Evolutionary conservation across 2,113 vertebrate species (phyloP).

Genomic region (Sebastes schlegelii): DNA sequence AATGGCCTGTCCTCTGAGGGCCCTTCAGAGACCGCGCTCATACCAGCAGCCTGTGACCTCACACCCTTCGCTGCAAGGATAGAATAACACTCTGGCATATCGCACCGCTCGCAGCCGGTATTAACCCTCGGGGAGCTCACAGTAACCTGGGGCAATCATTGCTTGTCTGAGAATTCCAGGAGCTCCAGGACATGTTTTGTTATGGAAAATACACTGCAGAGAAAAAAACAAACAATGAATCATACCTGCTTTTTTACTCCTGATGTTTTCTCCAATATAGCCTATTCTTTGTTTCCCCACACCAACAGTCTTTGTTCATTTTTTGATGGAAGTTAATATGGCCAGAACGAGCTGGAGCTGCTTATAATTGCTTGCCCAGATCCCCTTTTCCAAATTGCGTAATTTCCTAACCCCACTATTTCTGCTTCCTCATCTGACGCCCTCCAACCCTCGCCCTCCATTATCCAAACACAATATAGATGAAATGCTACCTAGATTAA

Average conservation of each 20-base stretch:
- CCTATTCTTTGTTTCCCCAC: constrained; percentile 32
- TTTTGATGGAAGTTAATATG: constrained; percentile 26
- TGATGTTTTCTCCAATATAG: constrained; percentile 18
- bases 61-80: constrained; percentile 45
- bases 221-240: constrained; percentile 32
- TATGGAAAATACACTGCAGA: constrained; percentile 38
- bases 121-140: constrained; percentile 63
- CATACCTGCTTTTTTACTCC: constrained; percentile 13
- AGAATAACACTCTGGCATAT: constrained; percentile 48
- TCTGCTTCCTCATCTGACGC: constrained; percentile 46
- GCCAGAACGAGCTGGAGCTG: constrained; percentile 15
- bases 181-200: constrained; percentile 44
- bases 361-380: constrained; percentile 51
- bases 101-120: constrained; percentile 39
- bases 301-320: constrained; percentile 34
- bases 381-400: constrained; percentile 60
- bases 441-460: constrained; percentile 60
- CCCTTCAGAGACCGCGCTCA: constrained; percentile 61
- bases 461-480: constrained; percentile 72
- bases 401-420: constrained; percentile 49
- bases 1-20: constrained; percentile 70
- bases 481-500: constrained; percentile 74
- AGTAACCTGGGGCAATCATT: constrained; percentile 63
- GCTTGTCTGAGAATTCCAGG: constrained; percentile 43
- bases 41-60: constrained; percentile 64